phyloP scores from a whole-genome alignment of 2,113 vertebrate genomes.

The Chaetodon trifascialis region DNA sequence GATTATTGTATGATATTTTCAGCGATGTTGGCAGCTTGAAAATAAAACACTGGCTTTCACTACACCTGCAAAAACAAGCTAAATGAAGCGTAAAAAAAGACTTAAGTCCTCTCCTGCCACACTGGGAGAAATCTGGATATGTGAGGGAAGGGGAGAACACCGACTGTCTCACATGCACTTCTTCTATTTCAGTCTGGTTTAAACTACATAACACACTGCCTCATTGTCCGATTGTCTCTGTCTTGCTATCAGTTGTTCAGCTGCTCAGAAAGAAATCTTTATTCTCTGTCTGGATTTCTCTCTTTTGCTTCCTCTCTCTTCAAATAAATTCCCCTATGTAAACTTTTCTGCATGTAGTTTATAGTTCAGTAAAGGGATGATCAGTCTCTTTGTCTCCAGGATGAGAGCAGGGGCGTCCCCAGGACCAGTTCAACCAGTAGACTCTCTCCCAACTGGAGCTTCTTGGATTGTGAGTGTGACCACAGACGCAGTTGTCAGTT shows the following conservation, averaged over 20 bases:
- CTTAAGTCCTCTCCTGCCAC: neutral
- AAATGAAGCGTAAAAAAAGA: neutral
- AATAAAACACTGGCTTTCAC: neutral
- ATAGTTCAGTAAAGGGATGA: neutral
- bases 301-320: constrained; percentile 8
- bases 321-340: neutral
- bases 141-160: neutral
- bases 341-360: neutral
- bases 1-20: neutral
- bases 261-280: neutral
- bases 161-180: too few relatives aligned
- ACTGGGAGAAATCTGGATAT: neutral
- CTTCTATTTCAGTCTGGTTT: neutral
- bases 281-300: neutral
- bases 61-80: neutral
- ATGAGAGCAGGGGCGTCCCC: constrained; percentile 82
- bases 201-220: neutral
- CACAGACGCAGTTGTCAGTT: neutral
- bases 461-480: constrained; percentile 95
- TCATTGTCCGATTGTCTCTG: constrained; percentile 23
- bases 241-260: constrained; percentile 9
- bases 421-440: constrained; percentile 90
- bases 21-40: neutral
- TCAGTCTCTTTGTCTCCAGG: constrained; percentile 73
- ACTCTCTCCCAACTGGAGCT: constrained; percentile 97